Evolutionary conservation across 2,113 vertebrate species (phyloP), one percentile per base, ranked within the genome.

Genomic region (Catharus fuscescens): DNA sequence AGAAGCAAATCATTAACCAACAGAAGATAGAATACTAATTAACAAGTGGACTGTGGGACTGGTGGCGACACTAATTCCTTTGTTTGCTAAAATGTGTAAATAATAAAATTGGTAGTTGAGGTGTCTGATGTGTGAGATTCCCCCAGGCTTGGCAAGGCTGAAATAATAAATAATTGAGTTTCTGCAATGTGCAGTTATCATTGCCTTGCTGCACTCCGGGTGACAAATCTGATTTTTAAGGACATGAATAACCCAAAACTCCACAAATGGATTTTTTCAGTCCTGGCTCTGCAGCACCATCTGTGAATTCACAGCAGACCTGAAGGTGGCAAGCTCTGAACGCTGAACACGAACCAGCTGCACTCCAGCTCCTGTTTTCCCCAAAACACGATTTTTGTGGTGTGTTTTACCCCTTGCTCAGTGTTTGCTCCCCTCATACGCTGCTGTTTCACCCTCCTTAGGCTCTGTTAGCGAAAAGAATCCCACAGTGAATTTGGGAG

Each of bases 251-350:
- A 21, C 61, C 29, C 38, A 5, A 12, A 66, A 16, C 2, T 26
- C 1, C 4, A 7, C 19, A 20, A 74, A 26, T 32, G 47, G 24
- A 24, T 24, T 4, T 48, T 48, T 48, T 24, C 47, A 48, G 26
- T 29, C 26, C 16, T 6, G 0, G 44, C 38, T 6, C 8, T 24
- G 16, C 18, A 24, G 40, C 50, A 12, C 1, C 3, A 3, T 0
- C 79, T 96, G 97, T 88, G 96, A 79, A 25, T 93, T 86, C 95
- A 12, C 67, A 4, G 18, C 25, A 79, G 86, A 21, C 98, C 98
- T 97, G 97, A 95, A 97, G 98, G 96, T 97, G 98, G 98, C 98
- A 95, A 96, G 92, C 97, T 62, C 71, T 47, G 96, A 60, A 40
- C 80, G 1, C 87, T 14, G 11, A 59, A 88, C 80, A 0, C 5